Conservation (phyloP, 2,888 invertebrate species). For the Glyphotaelius pellucidus region DNA sequence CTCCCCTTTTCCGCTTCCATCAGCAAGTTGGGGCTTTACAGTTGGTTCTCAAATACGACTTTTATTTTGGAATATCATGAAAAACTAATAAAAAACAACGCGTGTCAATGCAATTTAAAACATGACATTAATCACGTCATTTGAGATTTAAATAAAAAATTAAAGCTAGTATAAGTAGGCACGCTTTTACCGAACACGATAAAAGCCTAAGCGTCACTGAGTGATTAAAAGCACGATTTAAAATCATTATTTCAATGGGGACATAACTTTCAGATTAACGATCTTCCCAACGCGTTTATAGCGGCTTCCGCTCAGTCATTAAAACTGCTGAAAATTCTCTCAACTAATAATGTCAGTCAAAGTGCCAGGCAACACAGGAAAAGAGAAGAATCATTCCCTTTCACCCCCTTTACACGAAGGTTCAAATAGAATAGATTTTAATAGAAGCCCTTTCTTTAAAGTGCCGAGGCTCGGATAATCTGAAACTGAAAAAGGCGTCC, state of each 20-base stretch:
- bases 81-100: too few relatives aligned
- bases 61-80: too few relatives aligned
- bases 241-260: neutral
- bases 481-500: neutral
- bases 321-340: neutral
- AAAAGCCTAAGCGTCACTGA: neutral
- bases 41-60: too few relatives aligned
- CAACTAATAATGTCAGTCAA: neutral
- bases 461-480: neutral
- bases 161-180: neutral
- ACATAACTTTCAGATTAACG: neutral
- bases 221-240: neutral
- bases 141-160: neutral
- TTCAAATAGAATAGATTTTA: neutral
- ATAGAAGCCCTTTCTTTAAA: neutral
- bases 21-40: too few relatives aligned
- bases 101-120: too few relatives aligned
- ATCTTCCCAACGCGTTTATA: conserved; percentile 1
- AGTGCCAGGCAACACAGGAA: neutral
- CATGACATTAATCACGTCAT: neutral
- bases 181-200: neutral
- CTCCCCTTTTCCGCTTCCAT: too few relatives aligned
- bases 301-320: neutral
- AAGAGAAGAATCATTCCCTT: neutral
- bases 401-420: neutral